Evolutionary conservation across 2,888 invertebrate genomes (phyloP), one percentile per base, ranked within the genome.

Genomic region (Nowickia ferox): DNA sequence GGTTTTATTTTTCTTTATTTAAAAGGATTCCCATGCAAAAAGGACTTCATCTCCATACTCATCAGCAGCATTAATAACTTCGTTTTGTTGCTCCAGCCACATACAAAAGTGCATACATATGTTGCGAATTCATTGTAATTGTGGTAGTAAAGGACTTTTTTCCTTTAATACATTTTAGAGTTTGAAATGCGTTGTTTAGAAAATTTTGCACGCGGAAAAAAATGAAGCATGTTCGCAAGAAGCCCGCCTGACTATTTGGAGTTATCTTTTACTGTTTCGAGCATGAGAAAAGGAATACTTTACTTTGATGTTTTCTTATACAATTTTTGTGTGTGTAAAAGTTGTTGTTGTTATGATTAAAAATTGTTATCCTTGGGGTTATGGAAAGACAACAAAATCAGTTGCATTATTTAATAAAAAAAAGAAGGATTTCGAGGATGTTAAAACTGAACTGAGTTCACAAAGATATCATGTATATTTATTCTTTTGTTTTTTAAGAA

Each of bases 21-120:
- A 51, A 11, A n/a, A 72, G 57, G 68, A 81, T 81, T 81, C 81
- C 81, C 61, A 81, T 68, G 72, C 75, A 81, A 74, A 44, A 30
- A 61, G 40, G 11, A 68, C 65, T 51, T 17, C 17, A 44, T n/a
- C 44, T 10, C 38, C 17, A 13, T 22, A 6, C 40, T 19, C 30
- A 63, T 48, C 40, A 10, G 19, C n/a, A 22, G 40, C 10, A 22
- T 9, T 13, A 1, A 38, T 44, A 57, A 46, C 13, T 59, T 38
- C 30, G n/a, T 68, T 44, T 57, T 46, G 2, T 10, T 17, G 19
- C 48, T 8, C 3, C 9, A 30, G 30, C 30, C 66, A 66, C 19
- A 44, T n/a, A 42, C 63, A 44, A 10, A 65, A 44, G 30, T 19
- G 11, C 17, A 40, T 61, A 22, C 42, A 44, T 74, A 51, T 74